phyloP scores from a whole-genome alignment of 2,113 vertebrate genomes.

The Entomyzon cyanotis region DNA sequence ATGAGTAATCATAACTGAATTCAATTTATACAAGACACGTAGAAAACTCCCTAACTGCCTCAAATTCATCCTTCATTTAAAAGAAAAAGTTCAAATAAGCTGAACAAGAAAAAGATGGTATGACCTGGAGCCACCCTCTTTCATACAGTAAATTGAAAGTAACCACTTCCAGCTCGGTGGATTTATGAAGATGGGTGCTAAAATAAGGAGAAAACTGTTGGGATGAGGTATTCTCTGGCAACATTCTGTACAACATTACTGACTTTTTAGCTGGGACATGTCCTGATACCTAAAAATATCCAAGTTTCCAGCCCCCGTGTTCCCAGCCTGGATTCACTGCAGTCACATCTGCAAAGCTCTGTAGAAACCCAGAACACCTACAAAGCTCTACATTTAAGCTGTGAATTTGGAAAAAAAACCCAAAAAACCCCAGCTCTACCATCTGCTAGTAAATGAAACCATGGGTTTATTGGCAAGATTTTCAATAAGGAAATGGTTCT shows the following conservation, averaged over 20 bases:
- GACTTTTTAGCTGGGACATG: neutral
- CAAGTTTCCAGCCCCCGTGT: neutral
- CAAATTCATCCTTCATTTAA: constrained; percentile 27
- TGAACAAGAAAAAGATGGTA: neutral
- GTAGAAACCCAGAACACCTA: neutral
- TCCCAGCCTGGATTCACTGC: neutral
- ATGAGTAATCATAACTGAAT: neutral
- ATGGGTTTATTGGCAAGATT: neutral
- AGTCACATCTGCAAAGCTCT: neutral
- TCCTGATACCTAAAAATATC: neutral
- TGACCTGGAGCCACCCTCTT: neutral
- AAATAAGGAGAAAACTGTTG: neutral
- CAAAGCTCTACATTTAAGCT: neutral
- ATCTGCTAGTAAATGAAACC: neutral
- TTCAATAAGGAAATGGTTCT: neutral
- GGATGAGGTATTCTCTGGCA: neutral
- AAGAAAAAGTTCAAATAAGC: neutral
- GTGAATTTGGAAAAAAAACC: neutral
- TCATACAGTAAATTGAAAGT: neutral
- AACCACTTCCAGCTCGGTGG: neutral
- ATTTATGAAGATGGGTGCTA: neutral
- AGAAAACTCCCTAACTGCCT: neutral
- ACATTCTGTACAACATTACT: neutral
- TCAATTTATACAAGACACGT: neutral
- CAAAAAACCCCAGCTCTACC: neutral